A percentile compares a stretch with the other conserved stretches of the same genome.
phyloP scores from a whole-genome alignment of 92 coral and sea anemone species.

The Porites rus region DNA sequence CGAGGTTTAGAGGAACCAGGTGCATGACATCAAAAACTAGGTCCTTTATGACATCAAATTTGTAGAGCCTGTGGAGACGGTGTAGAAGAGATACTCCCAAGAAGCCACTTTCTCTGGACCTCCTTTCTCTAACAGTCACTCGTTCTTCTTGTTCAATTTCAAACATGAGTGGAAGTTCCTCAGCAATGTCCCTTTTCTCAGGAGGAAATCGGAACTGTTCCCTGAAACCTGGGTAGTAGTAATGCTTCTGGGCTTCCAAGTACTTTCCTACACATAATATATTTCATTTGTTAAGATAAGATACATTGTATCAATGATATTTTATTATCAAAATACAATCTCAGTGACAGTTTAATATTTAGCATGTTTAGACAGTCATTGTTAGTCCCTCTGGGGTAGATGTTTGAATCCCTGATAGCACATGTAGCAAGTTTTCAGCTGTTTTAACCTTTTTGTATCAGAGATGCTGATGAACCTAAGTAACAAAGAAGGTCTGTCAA shows the following conservation, averaged over 20 bases:
- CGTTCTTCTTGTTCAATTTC: constrained; percentile 66
- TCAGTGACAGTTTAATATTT: constrained; percentile 1
- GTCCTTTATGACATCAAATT: constrained; percentile 43
- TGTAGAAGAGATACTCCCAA: constrained; percentile 58
- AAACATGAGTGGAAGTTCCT: constrained; percentile 45
- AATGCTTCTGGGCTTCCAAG: constrained; percentile 53
- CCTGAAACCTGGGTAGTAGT: constrained; percentile 63
- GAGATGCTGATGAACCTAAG: constrained; percentile 11
- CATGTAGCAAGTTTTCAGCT: not conserved
- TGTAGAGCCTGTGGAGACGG: constrained; percentile 51
- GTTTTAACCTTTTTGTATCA: not conserved
- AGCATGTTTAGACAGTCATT: constrained; percentile 1
- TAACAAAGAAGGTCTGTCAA: not conserved
- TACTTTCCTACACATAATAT: constrained; percentile 18
- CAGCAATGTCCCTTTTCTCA: constrained; percentile 51
- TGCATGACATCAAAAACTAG: constrained; percentile 68
- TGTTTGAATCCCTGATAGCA: not conserved
- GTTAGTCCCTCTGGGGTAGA: not conserved
- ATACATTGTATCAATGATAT: constrained; percentile 18
- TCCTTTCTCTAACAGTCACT: constrained; percentile 24
- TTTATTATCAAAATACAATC: constrained; percentile 6
- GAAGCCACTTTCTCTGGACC: constrained; percentile 62
- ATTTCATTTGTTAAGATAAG: not conserved
- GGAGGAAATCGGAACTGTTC: constrained; percentile 56
- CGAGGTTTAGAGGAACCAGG: constrained; percentile 41